Conservation (phyloP, 2,113 vertebrate species). For the Boulengerochromis microlepis region DNA sequence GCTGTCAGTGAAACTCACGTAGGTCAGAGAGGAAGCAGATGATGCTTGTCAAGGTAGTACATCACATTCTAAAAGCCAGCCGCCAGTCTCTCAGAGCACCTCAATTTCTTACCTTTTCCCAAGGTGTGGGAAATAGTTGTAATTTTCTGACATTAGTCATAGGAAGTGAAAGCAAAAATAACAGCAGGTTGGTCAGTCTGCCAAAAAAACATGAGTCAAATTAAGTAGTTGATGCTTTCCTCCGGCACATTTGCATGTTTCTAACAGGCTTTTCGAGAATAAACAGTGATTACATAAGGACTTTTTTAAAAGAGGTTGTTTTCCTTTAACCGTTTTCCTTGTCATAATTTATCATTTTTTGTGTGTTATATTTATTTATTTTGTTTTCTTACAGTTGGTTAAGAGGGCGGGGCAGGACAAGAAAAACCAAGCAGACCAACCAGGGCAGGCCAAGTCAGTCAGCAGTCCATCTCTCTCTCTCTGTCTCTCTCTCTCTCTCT, state of each 20-base stretch:
- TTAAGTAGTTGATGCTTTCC: not conserved
- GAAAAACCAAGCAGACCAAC: constrained; percentile 12
- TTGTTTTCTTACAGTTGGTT: not conserved
- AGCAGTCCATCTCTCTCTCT: constrained; percentile 9
- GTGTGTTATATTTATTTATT: not conserved
- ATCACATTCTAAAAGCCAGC: not conserved
- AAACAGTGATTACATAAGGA: not conserved
- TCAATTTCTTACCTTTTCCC: not conserved
- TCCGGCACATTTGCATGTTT: not conserved
- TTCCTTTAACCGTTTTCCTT: not conserved
- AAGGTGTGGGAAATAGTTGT: not conserved
- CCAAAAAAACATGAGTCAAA: not conserved
- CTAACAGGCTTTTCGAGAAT: not conserved
- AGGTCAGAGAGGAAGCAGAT: not conserved
- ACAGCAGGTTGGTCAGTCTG: not conserved
- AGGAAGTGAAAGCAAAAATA: not conserved
- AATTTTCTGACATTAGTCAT: not conserved
- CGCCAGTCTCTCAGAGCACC: not conserved
- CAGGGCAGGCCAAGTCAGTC: not conserved
- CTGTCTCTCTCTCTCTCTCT: not conserved
- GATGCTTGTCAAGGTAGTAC: not conserved
- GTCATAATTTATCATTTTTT: not conserved
- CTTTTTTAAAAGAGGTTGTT: not conserved
- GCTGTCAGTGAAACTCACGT: not conserved
- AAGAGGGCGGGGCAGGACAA: not conserved